Percentiles rank a stretch among this genome's conserved stretches.
Evolutionary conservation across 1,140 invertebrate genomes (phyloP).

Genomic region (Sipha flava): DNA sequence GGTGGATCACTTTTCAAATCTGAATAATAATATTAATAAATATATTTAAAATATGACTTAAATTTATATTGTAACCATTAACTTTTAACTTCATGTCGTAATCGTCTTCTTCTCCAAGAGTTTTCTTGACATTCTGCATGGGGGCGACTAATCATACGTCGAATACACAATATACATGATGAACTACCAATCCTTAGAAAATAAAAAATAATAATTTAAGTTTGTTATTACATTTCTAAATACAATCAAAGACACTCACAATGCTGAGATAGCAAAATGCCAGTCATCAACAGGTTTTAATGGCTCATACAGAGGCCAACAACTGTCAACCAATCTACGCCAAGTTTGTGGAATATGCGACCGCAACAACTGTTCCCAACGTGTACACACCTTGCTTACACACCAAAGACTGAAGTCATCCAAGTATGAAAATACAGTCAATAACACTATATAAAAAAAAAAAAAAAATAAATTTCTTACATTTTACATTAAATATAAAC

Average conservation of each 20-base stretch:
- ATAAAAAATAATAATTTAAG: background rate
- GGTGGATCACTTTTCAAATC: slow-evolving; percentile 70
- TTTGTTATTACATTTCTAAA: too few species aligned
- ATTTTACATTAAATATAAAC: background rate
- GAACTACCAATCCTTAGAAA: slow-evolving; percentile 56
- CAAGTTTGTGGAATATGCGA: slow-evolving; percentile 67
- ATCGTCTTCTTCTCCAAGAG: slow-evolving; percentile 62
- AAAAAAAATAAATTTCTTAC: slow-evolving; percentile 43
- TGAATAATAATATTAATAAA: slow-evolving; percentile 37
- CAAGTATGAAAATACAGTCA: slow-evolving; percentile 78
- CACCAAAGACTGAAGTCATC: slow-evolving; percentile 86
- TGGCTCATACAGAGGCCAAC: slow-evolving; percentile 78
- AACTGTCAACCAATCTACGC: slow-evolving; percentile 60
- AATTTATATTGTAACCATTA: slow-evolving; percentile 23
- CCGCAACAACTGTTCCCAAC: slow-evolving; percentile 71
- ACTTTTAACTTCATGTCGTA: slow-evolving; percentile 66
- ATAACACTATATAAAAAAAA: slow-evolving; percentile 51
- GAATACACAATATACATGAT: slow-evolving; percentile 74
- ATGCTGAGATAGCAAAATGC: slow-evolving; percentile 60
- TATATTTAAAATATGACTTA: background rate
- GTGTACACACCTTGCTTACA: slow-evolving; percentile 72
- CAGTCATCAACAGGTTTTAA: slow-evolving; percentile 62
- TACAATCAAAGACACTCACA: too few species aligned
- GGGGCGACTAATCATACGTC: slow-evolving; percentile 61
- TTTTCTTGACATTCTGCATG: slow-evolving; percentile 56